phyloP scores from a whole-genome alignment of 1,140 invertebrate species.

The Himalopsyche phryganea region DNA sequence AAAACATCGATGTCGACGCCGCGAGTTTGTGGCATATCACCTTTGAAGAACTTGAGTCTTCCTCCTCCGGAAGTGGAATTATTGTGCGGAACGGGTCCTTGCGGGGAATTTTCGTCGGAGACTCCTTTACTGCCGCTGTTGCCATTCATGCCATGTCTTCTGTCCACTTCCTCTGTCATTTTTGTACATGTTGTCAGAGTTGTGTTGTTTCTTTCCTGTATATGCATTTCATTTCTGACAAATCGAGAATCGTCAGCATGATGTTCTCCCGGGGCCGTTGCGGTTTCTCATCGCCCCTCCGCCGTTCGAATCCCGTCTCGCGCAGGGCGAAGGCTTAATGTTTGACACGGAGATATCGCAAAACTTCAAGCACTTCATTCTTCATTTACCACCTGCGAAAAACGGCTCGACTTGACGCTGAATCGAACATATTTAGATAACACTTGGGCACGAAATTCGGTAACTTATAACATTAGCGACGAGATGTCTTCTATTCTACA shows the following conservation, averaged over 20 bases:
- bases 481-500: conserved; percentile 12
- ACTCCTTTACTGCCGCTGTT: conserved; percentile 50
- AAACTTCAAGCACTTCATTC: conserved; percentile 22
- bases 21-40: conserved; percentile 37
- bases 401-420: conserved; percentile 20
- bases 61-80: conserved; percentile 42
- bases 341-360: conserved; percentile 8
- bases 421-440: conserved; percentile 18
- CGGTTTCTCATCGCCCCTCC: conserved; percentile 8
- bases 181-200: conserved; percentile 63
- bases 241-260: conserved; percentile 14
- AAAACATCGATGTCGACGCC: too few species aligned
- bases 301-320: conserved; percentile 1
- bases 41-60: conserved; percentile 61
- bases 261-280: conserved; percentile 8
- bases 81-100: conserved; percentile 7
- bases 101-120: conserved; percentile 10
- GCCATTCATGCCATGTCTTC: conserved; percentile 61
- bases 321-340: conserved; percentile 4
- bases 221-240: conserved; percentile 53
- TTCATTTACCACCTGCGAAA: conserved; percentile 22
- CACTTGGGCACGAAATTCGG: conserved; percentile 6
- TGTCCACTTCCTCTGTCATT: conserved; percentile 63
- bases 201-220: conserved; percentile 54
- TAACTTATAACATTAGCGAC: conserved; percentile 15